Evolutionary conservation across 2,888 invertebrate species (phyloP), one percentile per base, ranked within the genome.

Genomic region (Siphonodentalium dalli): DNA sequence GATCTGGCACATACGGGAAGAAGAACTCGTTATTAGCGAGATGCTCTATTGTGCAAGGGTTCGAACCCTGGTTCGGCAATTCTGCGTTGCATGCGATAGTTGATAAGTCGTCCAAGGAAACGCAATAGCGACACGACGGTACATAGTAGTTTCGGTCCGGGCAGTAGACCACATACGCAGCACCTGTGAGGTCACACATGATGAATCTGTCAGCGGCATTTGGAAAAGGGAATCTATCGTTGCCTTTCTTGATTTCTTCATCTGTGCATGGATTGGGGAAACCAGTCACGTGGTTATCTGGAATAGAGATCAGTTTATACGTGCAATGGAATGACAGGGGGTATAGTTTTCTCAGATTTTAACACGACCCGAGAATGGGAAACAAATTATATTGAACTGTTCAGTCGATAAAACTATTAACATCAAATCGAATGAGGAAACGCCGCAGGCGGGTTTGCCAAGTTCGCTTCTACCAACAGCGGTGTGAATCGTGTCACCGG

Each of bases 191-290:
- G 48, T 69, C 65, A 53, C 71, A 71, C 61, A 65, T 61, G 5
- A 70, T 35, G 41, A 65, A 71, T 37, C 61, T 63, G 33, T 51
- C 59, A 27, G 42, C 52, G 9, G 63, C 45, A 15, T 60, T 63
- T 0, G 72, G 72, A 50, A 71, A 68, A 3, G 69, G 68, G 46
- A 72, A 72, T 34, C 59, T 58, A 9, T 42, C 34, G 7, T 62
- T 54, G 1, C 58, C 61, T 3, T 58, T 54, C 9, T 41, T 23
- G 7, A 66, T 41, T 27, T 61, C 65, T 11, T 42, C 61, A 3
- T 27, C 20, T 7, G 68, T 66, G 35, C 70, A 71, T 0, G 65
- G 65, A 50, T 65, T 59, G 6, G 52, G 54, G 44, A 66, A 68
- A 27, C n/a, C n/a, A n/a, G n/a, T n/a, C n/a, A n/a, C n/a, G n/a